Evolutionary conservation across 2,797 vertebrate genomes (phyloP), one percentile per base, ranked within the genome.

Genomic region (Artibeus jamaicensis): DNA sequence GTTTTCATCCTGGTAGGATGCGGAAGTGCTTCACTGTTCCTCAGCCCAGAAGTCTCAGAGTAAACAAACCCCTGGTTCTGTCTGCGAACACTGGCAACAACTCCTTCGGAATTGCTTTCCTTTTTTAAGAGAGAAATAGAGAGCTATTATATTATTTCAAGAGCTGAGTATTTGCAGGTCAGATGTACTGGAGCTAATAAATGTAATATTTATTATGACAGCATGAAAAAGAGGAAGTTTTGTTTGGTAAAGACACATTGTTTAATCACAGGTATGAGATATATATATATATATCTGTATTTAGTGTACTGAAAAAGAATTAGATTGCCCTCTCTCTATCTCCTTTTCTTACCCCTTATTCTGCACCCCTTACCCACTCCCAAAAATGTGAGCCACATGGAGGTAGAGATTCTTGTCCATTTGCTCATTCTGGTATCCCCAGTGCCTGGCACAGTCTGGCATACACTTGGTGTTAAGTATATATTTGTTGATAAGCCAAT

Each of bases 61-160:
- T 7, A 76, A 37, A 89, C 22, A 32, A 46, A 34, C n/a, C 59
- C 59, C 81, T 26, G 12, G 14, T 50, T 96, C 81, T 77, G 32
- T 77, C 48, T 93, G 77, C 93, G 78, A 85, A 94, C 93, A 89
- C 59, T 50, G 46, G 96, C 15, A 88, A 55, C 71, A 83, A 73
- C 96, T 50, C 73, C 62, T 59, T 44, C 77, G 22, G 50, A 46
- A 96, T 62, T 86, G 76, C 81, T 95, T 96, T 86, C 44, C 21
- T 85, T 81, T 90, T 97, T 71, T 92, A 93, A 96, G 86, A 93
- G 26, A 94, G 84, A 89, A 89, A 53, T 59, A 83, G 9, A 53
- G 18, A 32, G 65, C 68, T 92, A 7, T 59, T 34, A 4, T 6
- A 34, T 16, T 6, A 34, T 16, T 70, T 90, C 68, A 22, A 16